A percentile compares a stretch with the other conserved stretches of the same genome.
phyloP scores from a whole-genome alignment of 2,888 invertebrate species.

The Noctuana brunneofusca region DNA sequence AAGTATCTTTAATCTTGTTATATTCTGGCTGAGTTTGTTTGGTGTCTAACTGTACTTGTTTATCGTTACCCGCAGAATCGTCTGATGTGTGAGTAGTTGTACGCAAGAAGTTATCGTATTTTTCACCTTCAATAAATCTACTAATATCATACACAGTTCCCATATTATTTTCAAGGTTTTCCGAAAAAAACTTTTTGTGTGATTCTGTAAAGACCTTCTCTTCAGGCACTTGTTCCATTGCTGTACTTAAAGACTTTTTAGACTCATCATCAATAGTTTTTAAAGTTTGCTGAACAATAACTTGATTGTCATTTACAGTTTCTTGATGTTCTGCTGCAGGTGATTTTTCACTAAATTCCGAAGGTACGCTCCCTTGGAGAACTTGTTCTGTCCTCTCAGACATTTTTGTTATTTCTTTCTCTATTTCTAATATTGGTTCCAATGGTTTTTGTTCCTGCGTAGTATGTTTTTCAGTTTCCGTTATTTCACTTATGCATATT shows the following conservation, averaged over 20 bases:
- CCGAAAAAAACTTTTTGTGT: not conserved
- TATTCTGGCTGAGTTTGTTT: not conserved
- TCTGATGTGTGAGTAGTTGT: not conserved
- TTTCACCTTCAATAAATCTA: not conserved
- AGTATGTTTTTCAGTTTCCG: not conserved
- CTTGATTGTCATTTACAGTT: not conserved
- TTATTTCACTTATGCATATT: not conserved
- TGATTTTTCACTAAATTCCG: not conserved
- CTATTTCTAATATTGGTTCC: not conserved
- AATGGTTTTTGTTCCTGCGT: not conserved
- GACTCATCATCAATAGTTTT: not conserved
- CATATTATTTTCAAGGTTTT: not conserved
- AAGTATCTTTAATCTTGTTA: not conserved
- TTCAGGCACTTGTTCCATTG: not conserved
- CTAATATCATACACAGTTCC: not conserved
- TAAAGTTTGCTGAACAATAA: not conserved
- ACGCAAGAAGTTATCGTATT: not conserved
- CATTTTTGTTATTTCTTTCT: not conserved
- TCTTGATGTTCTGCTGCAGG: not conserved
- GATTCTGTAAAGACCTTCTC: not conserved
- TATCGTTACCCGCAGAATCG: not conserved
- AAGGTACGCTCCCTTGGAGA: not conserved
- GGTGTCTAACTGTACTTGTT: not conserved
- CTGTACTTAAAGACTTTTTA: not conserved
- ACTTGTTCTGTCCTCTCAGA: not conserved